Percentiles rank a stretch among this genome's conserved stretches.
These are phyloP conservation scores for Hippopotamyrus pictus DNA, from an alignment of 2,797 vertebrate genomes.

Conservation along the genomic window DNA sequence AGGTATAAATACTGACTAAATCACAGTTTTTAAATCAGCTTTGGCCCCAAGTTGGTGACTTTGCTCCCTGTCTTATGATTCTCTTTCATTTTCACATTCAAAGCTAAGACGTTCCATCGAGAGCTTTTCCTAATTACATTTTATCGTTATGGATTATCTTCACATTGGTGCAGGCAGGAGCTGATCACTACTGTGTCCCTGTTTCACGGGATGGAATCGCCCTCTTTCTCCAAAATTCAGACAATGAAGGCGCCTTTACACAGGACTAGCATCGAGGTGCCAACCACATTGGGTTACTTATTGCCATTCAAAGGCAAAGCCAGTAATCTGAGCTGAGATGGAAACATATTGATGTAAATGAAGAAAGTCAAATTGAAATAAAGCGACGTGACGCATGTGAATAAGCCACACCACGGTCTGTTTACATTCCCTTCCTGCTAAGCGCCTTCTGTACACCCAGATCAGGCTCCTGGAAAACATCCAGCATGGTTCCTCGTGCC, in stretches of 20 bases:
- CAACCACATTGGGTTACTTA: background rate
- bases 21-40: background rate
- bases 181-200: background rate
- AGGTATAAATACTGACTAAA: background rate
- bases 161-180: background rate
- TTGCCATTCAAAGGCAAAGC: background rate
- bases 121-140: constrained; percentile 49
- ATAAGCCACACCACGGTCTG: background rate
- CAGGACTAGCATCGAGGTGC: background rate
- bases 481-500: background rate
- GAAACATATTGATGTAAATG: background rate
- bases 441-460: background rate
- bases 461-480: constrained; percentile 5
- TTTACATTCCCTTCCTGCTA: background rate
- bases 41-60: background rate
- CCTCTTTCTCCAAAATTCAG: background rate
- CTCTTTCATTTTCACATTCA: background rate
- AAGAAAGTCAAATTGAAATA: constrained; percentile 1
- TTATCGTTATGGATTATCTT: constrained; percentile 36
- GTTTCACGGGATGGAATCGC: background rate
- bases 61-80: background rate
- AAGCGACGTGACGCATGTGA: background rate
- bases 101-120: constrained; percentile 27
- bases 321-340: background rate
- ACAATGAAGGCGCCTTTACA: background rate